Percentiles rank a stretch among this genome's conserved stretches.
phyloP scores from a whole-genome alignment of 37 sponge, comb jelly and placozoan species.

The Chondrosia reniformis region DNA sequence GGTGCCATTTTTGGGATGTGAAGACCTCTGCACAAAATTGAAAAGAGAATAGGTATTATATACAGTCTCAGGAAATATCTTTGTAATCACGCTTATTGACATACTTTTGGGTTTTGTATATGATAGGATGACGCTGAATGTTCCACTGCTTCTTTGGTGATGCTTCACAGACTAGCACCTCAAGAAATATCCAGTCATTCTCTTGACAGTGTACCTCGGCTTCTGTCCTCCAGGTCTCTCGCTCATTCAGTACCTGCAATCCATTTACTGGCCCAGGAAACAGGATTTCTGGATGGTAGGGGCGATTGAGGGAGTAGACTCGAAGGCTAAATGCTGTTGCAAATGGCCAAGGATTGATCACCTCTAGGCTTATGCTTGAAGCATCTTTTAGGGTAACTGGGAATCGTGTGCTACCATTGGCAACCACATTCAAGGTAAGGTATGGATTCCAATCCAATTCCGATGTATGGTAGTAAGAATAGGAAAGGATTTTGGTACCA shows the following conservation, averaged over 20 bases:
- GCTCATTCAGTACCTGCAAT: neutral
- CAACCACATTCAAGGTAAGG: neutral
- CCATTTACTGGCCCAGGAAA: slow-evolving; percentile 8
- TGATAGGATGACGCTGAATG: slow-evolving; percentile 5
- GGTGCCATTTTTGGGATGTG: too few relatives aligned
- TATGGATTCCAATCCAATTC: neutral
- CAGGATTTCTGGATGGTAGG: slow-evolving; percentile 19
- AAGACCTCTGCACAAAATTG: too few relatives aligned
- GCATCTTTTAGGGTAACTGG: neutral
- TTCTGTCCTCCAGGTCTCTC: neutral
- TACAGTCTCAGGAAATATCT: too few relatives aligned
- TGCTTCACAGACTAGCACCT: slow-evolving; percentile 13
- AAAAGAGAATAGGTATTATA: too few relatives aligned
- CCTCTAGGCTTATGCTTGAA: neutral
- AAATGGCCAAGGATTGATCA: slow-evolving; percentile 16
- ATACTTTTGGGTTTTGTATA: too few relatives aligned
- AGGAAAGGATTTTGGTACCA: neutral
- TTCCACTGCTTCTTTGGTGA: slow-evolving; percentile 15
- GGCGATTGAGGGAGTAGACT: slow-evolving; percentile 10
- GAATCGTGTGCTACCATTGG: neutral
- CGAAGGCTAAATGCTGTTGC: slow-evolving; percentile 6
- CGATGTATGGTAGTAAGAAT: neutral
- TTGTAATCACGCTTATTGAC: too few relatives aligned
- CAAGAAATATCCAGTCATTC: slow-evolving; percentile 9
- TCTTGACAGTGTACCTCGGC: slow-evolving; percentile 8